A percentile compares a stretch with the other conserved stretches of the same genome.
Conservation (phyloP, 1,140 invertebrate species). For the Cyphomyrmex costatus region DNA sequence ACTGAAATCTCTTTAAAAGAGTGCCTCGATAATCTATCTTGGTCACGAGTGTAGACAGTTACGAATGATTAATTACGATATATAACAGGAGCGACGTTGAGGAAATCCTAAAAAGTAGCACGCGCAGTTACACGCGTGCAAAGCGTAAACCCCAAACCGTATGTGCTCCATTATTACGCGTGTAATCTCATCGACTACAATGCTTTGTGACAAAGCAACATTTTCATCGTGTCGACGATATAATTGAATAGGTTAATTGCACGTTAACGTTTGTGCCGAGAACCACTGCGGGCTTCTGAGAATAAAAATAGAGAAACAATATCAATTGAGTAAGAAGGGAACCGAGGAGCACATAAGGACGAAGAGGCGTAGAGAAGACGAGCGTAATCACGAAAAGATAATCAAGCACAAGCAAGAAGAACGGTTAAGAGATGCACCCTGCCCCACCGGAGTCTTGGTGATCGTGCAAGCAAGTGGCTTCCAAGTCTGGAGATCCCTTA, state of each 20-base stretch:
- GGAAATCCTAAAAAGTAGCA: slow-evolving; percentile 1
- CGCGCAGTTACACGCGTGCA: slow-evolving; percentile 4
- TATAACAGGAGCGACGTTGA: slow-evolving; percentile 8
- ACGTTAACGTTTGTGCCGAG: slow-evolving; percentile 32
- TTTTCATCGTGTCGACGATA: not conserved
- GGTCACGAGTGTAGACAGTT: slow-evolving; percentile 11
- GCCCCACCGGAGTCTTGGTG: not conserved
- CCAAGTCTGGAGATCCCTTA: slow-evolving; percentile 3
- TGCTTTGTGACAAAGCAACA: slow-evolving; percentile 11
- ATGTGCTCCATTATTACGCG: slow-evolving; percentile 21
- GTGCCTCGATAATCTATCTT: slow-evolving; percentile 36
- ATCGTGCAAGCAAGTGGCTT: slow-evolving; percentile 37
- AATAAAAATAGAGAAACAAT: slow-evolving; percentile 31
- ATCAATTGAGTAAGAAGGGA: not conserved
- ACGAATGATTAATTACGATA: slow-evolving; percentile 47
- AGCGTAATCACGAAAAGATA: slow-evolving; percentile 43
- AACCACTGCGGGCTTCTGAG: slow-evolving; percentile 34
- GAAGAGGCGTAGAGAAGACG: not conserved
- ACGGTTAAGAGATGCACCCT: not conserved
- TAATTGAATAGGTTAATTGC: slow-evolving; percentile 59
- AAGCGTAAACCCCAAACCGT: slow-evolving; percentile 14
- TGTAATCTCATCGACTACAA: not conserved
- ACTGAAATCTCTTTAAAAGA: slow-evolving; percentile 4
- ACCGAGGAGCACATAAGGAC: not conserved
- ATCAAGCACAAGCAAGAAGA: slow-evolving; percentile 38